Conservation (phyloP, 1,140 invertebrate species). For the Drosophila obscura region DNA sequence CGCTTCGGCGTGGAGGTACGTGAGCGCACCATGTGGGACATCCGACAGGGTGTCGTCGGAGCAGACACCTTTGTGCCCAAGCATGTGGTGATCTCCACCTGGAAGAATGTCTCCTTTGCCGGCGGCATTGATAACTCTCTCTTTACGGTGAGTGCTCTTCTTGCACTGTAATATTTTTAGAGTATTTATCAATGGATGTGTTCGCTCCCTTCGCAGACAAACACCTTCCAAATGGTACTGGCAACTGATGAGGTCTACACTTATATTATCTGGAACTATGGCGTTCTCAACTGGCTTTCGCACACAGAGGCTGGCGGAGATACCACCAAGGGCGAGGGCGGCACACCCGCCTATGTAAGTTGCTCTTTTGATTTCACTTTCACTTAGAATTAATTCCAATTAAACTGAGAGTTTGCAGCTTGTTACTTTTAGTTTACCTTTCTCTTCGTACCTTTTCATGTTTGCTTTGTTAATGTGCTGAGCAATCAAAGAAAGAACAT, state of each 20-base stretch:
- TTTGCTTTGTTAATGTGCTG: slow-evolving; percentile 25
- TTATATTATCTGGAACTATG: slow-evolving; percentile 97
- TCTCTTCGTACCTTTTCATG: background rate
- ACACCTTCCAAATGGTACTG: slow-evolving; percentile 96
- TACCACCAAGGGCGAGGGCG: slow-evolving; percentile 93
- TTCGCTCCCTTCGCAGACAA: slow-evolving; percentile 87
- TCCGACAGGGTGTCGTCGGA: slow-evolving; percentile 95
- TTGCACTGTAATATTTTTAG: background rate
- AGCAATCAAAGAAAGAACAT: slow-evolving; percentile 16
- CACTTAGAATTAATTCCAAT: slow-evolving; percentile 47
- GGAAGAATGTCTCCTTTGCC: slow-evolving; percentile 97
- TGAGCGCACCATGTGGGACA: slow-evolving; percentile 94
- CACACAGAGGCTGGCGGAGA: slow-evolving; percentile 96
- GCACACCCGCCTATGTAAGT: slow-evolving; percentile 93
- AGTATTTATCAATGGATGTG: background rate
- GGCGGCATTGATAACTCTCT: slow-evolving; percentile 93
- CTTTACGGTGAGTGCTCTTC: slow-evolving; percentile 86
- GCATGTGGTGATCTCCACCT: slow-evolving; percentile 95
- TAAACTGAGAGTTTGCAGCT: slow-evolving; percentile 40
- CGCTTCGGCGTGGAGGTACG: slow-evolving; percentile 93
- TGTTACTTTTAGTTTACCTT: background rate
- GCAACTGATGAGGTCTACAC: slow-evolving; percentile 97
- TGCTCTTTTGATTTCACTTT: slow-evolving; percentile 5
- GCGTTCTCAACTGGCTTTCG: slow-evolving; percentile 94
- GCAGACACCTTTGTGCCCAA: slow-evolving; percentile 95